Conservation (phyloP, 2,113 vertebrate genomes). For the Ancistrus triradiatus region DNA sequence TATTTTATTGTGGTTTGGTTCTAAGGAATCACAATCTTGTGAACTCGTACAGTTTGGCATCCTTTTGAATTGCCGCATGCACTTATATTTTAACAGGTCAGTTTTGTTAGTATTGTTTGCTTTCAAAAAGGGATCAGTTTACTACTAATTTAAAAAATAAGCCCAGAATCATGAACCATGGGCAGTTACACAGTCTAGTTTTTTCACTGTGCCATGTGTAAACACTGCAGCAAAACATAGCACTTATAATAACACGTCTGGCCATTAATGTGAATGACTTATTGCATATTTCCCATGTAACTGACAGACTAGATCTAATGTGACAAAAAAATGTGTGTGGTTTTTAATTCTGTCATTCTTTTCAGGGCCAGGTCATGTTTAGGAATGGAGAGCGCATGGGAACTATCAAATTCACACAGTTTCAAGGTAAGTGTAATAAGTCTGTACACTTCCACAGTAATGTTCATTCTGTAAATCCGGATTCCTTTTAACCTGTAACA, state of each 20-base stretch:
- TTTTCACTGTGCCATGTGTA: constrained; percentile 40
- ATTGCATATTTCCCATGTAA: constrained; percentile 1
- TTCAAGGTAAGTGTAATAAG: constrained; percentile 81
- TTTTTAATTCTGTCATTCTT: constrained; percentile 65
- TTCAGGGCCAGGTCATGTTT: constrained; percentile 98
- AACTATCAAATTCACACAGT: constrained; percentile 97
- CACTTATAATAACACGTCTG: constrained; percentile 34
- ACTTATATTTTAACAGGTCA: constrained; percentile 54
- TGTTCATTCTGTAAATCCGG: no score
- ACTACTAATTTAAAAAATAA: constrained; percentile 52
- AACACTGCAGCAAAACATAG: constrained; percentile 36
- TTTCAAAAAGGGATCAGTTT: constrained; percentile 56
- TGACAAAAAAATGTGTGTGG: constrained; percentile 27
- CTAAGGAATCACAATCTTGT: background rate
- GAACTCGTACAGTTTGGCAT: constrained; percentile 16
- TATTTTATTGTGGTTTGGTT: background rate
- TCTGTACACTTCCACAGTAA: background rate
- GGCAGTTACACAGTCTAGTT: constrained; percentile 29
- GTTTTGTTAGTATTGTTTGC: constrained; percentile 54
- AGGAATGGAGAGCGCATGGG: constrained; percentile 98
- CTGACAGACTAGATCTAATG: background rate
- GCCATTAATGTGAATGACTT: constrained; percentile 11
- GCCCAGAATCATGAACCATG: constrained; percentile 21
- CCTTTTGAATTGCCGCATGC: constrained; percentile 34
- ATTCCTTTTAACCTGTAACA: no score